Evolutionary conservation across 2,888 invertebrate species (phyloP), one percentile per base, ranked within the genome.

Genomic region (Alsophila aescularia): DNA sequence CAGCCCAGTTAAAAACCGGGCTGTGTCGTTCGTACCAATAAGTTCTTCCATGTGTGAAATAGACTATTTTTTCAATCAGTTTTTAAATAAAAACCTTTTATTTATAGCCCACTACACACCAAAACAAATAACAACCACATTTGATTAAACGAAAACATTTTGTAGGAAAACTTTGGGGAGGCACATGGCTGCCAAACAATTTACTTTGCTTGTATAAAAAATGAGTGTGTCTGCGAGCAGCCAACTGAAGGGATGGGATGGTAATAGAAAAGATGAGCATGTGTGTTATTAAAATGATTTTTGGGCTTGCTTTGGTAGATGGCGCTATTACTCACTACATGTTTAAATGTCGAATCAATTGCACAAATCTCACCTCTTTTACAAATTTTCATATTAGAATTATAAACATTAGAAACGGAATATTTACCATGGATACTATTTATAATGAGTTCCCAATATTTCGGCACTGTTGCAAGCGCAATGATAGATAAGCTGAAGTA

Each of bases 21-120:
- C 6, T 21, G 21, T 21, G n/a, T n/a, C n/a, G n/a, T n/a, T n/a
- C n/a, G n/a, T n/a, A n/a, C n/a, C n/a, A n/a, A n/a, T n/a, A n/a
- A 37, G 45, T 36, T 50, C 39, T 34, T 24, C 32, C 52, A 43
- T 29, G 54, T 52, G 47, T 61, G 35, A 56, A 58, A 58, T 57
- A 52, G 55, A 52, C 37, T 45, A 47, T 54, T 39, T 47, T 52
- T 52, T 53, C 53, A 45, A 43, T 58, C 36, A 43, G 18, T 54
- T 60, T 52, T 60, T n/a, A n/a, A 54, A 42, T 41, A 52, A 34
- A 51, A 44, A 39, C 45, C 53, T 60, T 62, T 62, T 62, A 62
- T 62, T 56, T 58, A 54, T 56, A 43, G 35, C 31, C 35, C 42
- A 29, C 15, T 18, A 39, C 21, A 52, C 18, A 52, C 39, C 1